Evolutionary conservation across 1,140 invertebrate species (phyloP).

Genomic region (Cherax quadricarinatus): DNA sequence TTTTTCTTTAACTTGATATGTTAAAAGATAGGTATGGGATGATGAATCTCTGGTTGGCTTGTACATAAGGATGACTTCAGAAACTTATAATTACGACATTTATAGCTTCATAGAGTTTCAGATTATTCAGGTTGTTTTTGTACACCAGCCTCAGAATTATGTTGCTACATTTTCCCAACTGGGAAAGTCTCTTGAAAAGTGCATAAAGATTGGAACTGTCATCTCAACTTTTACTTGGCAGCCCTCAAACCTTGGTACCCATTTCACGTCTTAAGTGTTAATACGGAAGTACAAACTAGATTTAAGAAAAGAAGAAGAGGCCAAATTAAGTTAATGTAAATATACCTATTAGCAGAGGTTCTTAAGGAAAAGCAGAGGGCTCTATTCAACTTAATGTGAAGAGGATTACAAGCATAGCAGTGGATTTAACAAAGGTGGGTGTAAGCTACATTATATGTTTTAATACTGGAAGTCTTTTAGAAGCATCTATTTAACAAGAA

Average conservation of each 20-base stretch:
- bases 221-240: no score
- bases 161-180: neutral
- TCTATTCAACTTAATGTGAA: neutral
- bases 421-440: neutral
- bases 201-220: neutral
- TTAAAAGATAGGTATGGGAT: no score
- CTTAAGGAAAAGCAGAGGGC: neutral
- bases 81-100: neutral
- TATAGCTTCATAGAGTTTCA: neutral
- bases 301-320: neutral
- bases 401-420: neutral
- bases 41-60: neutral
- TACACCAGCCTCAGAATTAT: neutral
- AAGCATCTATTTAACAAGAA: no score
- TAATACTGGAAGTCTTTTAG: no score
- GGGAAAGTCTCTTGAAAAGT: neutral
- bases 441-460: neutral
- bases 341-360: neutral
- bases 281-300: neutral
- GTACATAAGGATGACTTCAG: neutral
- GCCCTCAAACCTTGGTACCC: neutral
- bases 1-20: neutral
- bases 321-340: neutral
- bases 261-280: neutral
- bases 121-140: neutral